phyloP scores from a whole-genome alignment of 2,888 invertebrate species.

The Ochlodes sylvanus region DNA sequence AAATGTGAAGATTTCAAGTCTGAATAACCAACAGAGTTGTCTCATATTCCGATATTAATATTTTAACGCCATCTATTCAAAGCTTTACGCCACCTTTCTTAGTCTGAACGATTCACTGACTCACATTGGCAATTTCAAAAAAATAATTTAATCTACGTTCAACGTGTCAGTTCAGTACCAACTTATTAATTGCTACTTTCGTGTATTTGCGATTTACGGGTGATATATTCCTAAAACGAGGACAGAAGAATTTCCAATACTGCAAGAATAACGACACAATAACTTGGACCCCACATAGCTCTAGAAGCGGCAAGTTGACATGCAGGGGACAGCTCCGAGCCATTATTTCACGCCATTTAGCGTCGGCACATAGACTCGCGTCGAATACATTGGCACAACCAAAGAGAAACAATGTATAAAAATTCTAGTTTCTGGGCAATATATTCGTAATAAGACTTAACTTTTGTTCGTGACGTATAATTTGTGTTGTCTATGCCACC shows the following conservation, averaged over 20 bases:
- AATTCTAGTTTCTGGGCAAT: not conserved
- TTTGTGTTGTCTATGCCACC: too few species aligned
- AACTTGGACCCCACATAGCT: conserved; percentile 1
- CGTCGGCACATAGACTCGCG: conserved; percentile 6
- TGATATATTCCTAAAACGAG: not conserved
- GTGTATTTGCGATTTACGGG: not conserved
- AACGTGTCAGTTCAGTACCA: not conserved
- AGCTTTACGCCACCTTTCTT: too few species aligned
- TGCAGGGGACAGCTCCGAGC: conserved; percentile 10
- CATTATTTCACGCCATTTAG: conserved; percentile 32
- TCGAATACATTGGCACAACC: conserved; percentile 3
- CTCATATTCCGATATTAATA: too few species aligned
- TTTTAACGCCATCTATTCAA: too few species aligned
- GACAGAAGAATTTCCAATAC: conserved; percentile 8
- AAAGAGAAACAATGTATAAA: not conserved
- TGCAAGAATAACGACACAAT: conserved; percentile 15
- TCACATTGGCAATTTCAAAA: too few species aligned
- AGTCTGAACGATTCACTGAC: too few species aligned
- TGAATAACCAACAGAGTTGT: too few species aligned
- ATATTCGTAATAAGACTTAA: too few species aligned
- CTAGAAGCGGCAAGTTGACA: conserved; percentile 9
- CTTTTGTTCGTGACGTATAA: too few species aligned
- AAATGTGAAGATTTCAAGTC: too few species aligned
- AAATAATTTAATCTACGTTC: too few species aligned
- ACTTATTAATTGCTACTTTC: not conserved